Evolutionary conservation across 2,888 invertebrate genomes (phyloP).

Genomic region (Tuberolachnus salignus): DNA sequence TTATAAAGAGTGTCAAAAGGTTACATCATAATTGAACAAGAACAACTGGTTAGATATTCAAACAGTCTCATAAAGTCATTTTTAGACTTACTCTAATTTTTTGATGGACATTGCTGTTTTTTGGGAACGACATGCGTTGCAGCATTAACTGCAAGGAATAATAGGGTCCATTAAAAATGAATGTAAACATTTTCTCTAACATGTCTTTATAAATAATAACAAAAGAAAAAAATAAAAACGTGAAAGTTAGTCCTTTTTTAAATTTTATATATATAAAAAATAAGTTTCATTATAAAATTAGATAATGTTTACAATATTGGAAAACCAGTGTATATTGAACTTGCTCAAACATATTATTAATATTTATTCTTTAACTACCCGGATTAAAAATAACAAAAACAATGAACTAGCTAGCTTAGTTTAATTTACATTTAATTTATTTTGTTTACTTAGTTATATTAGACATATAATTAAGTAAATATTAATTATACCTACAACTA

Average conservation of each 20-base stretch:
- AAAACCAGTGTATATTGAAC: conserved; percentile 2
- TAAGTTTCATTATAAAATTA: background rate
- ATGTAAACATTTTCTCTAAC: conserved; percentile 40
- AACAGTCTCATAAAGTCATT: conserved; percentile 32
- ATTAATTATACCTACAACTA: background rate
- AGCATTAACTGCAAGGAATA: conserved; percentile 81
- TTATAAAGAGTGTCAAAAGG: conserved; percentile 43
- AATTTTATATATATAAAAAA: too few relatives aligned
- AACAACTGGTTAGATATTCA: conserved; percentile 50
- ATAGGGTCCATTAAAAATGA: conserved; percentile 51
- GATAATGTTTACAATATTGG: conserved; percentile 24
- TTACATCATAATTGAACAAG: conserved; percentile 24
- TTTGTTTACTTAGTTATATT: background rate
- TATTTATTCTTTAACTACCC: background rate
- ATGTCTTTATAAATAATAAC: conserved; percentile 47
- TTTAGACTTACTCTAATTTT: conserved; percentile 86
- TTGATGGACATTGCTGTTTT: conserved; percentile 84
- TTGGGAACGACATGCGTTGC: conserved; percentile 86
- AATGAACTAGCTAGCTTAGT: background rate
- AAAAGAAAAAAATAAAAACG: conserved; percentile 25
- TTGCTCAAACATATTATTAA: conserved; percentile 28
- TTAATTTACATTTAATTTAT: background rate
- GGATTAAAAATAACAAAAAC: background rate
- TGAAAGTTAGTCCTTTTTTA: too few relatives aligned
- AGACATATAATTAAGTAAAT: background rate